Evolutionary conservation across 2,888 invertebrate species (phyloP), one percentile per base, ranked within the genome.

Genomic region (Eupelmus urozonus): DNA sequence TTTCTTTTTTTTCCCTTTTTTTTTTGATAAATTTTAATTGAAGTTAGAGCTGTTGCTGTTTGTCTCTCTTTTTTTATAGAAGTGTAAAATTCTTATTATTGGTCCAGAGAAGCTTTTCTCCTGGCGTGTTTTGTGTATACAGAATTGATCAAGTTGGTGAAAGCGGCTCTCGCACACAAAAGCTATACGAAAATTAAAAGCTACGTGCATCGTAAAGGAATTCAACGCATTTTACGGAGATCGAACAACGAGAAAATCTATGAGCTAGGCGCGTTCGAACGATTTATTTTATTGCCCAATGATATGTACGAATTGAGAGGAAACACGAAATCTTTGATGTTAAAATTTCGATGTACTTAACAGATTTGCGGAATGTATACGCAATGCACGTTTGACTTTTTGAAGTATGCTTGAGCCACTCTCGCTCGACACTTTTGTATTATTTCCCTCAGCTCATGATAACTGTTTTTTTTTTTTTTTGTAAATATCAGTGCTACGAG

Each of bases 1-100:
- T 69, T 51, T n/a, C n/a, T 60, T n/a, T 25, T 45, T 66, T 74
- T 49, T 73, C 76, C 29, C 27, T 53, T 69, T 75, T 75, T 59
- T 63, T 71, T 76, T 57, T 45, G 60, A 65, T 29, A 66, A 9
- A 34, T 59, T 66, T 66, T 62, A 76, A 60, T 75, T 75, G 42
- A 63, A 75, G 63, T 62, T 53, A 65, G 59, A 78, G 63, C 55
- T 70, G 70, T 78, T 73, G 66, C n/a, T 45, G n/a, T 59, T 63
- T 57, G 60, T 69, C 40, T 67, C 49, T 59, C n/a, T 63, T 79
- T 79, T 81, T 82, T 79, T 81, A 85, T 86, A 87, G 85, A 87
- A 87, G 87, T 88, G 88, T 88, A 88, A 88, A 88, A 88, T 87
- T 88, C 84, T 81, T 83, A 80, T 82, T 72, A 86, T 88, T 88